phyloP scores from a whole-genome alignment of 2,113 vertebrate genomes.

The Balaenoptera acutorostrata region DNA sequence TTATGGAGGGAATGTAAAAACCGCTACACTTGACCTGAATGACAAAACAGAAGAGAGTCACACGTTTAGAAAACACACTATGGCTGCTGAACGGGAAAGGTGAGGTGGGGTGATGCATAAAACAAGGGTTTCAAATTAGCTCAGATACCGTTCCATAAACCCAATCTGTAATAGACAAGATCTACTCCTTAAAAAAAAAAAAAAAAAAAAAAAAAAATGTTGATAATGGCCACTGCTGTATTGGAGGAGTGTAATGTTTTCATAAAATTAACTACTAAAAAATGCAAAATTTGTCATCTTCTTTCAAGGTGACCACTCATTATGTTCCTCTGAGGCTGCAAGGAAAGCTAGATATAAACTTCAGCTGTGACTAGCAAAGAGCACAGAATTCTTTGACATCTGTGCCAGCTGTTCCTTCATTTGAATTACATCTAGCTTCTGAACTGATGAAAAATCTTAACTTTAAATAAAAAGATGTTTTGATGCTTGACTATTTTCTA shows the following conservation, averaged over 20 bases:
- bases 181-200: no score
- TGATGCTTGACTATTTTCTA: neutral
- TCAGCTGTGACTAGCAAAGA: neutral
- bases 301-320: constrained; percentile 40
- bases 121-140: no score
- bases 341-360: neutral
- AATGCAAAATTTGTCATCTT: neutral
- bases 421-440: neutral
- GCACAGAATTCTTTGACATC: neutral
- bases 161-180: no score
- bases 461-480: neutral
- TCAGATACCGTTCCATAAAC: no score
- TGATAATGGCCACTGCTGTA: neutral
- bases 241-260: neutral
- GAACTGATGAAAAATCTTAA: neutral
- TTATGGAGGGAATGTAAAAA: no score
- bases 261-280: constrained; percentile 14
- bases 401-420: constrained; percentile 24
- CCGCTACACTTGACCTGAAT: no score
- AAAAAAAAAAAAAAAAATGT: no score
- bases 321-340: neutral
- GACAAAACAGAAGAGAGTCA: no score
- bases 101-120: no score
- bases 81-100: no score
- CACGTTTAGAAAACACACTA: no score